Conservation (phyloP, 2,888 invertebrate species). For the Rhyacophila evoluta region DNA sequence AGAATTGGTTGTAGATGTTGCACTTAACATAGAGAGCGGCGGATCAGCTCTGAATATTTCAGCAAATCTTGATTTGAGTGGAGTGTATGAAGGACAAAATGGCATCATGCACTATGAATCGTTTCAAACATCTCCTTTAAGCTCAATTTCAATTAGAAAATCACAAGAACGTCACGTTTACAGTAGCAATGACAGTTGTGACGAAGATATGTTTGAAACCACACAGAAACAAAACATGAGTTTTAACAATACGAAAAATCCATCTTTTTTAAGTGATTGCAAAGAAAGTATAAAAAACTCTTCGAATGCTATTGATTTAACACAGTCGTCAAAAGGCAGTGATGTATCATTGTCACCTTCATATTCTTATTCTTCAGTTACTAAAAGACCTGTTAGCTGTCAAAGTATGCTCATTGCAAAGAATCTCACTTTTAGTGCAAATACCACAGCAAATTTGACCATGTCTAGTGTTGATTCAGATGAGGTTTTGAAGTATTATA, state of each 20-base stretch:
- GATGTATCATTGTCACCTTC: background rate
- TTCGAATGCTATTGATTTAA: background rate
- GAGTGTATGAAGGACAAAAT: conserved; percentile 51
- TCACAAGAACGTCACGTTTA: background rate
- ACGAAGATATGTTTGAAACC: background rate
- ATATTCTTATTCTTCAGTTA: background rate
- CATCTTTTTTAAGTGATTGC: background rate
- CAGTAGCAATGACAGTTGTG: background rate
- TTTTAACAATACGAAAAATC: background rate
- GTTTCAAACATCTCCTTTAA: conserved; percentile 45
- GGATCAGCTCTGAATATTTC: background rate
- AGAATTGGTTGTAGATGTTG: background rate
- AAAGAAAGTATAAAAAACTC: background rate
- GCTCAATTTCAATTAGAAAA: background rate
- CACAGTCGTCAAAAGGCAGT: background rate
- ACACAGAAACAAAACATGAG: background rate
- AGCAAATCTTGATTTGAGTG: conserved; percentile 11
- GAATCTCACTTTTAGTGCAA: background rate
- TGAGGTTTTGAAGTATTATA: background rate
- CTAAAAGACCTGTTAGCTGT: background rate
- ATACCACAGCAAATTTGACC: background rate
- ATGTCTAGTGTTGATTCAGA: background rate
- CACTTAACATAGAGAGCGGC: background rate
- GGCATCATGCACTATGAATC: conserved; percentile 58
- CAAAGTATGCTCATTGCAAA: background rate